Percentiles rank a stretch among this genome's conserved stretches.
Evolutionary conservation across 2,888 invertebrate species (phyloP).

Genomic region (Eupelmus urozonus): DNA sequence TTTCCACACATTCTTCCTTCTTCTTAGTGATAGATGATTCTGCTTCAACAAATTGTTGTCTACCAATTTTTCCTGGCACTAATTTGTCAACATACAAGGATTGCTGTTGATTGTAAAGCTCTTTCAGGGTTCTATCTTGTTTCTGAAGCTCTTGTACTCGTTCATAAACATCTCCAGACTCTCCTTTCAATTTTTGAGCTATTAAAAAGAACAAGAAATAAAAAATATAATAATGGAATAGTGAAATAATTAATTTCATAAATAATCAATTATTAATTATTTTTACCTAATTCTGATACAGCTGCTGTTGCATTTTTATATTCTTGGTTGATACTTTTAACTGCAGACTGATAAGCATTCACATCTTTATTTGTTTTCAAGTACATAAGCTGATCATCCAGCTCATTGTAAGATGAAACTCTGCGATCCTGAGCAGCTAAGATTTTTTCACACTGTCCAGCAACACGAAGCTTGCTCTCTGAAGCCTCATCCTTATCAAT

Average conservation of each 20-base stretch:
- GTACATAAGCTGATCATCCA: slow-evolving; percentile 81
- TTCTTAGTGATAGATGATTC: slow-evolving; percentile 80
- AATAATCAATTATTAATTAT: neutral
- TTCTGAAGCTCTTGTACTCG: slow-evolving; percentile 82
- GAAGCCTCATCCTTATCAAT: slow-evolving; percentile 85
- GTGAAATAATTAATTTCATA: neutral
- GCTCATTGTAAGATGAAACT: slow-evolving; percentile 80
- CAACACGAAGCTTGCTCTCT: slow-evolving; percentile 77
- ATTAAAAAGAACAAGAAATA: neutral
- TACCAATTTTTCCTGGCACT: slow-evolving; percentile 80
- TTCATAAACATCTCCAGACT: slow-evolving; percentile 81
- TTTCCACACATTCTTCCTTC: slow-evolving; percentile 80
- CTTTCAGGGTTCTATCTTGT: slow-evolving; percentile 78
- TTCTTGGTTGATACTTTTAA: slow-evolving; percentile 81
- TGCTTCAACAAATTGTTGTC: slow-evolving; percentile 81
- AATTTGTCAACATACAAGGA: slow-evolving; percentile 81
- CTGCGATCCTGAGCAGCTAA: slow-evolving; percentile 81
- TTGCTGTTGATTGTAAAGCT: slow-evolving; percentile 78
- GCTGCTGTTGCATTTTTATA: slow-evolving; percentile 80
- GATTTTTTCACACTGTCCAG: slow-evolving; percentile 79
- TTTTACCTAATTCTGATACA: slow-evolving; percentile 77
- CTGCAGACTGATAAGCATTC: slow-evolving; percentile 76
- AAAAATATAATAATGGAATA: slow-evolving; percentile 45
- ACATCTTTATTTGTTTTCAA: slow-evolving; percentile 82
- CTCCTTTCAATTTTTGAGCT: slow-evolving; percentile 80